Evolutionary conservation across 2,113 vertebrate genomes (phyloP), one percentile per base, ranked within the genome.

Genomic region (Gavialis gangeticus): DNA sequence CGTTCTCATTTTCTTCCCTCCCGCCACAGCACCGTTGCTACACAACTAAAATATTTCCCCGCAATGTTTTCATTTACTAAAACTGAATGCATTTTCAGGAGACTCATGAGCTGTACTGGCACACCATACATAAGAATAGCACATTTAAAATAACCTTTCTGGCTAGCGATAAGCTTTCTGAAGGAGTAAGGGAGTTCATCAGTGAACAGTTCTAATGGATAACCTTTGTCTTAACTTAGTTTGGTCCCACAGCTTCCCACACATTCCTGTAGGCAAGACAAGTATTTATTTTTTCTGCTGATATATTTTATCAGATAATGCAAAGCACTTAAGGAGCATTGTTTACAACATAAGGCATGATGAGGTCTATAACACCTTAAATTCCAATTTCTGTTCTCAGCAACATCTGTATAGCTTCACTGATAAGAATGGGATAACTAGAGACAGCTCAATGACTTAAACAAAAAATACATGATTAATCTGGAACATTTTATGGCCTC

Each of bases 21-120:
- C 1, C 6, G 2, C 1, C 4, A 6, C 2, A 11, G 11, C 25
- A 46, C 46, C 46, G 9, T 46, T 46, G 46, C 46, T 46, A 46
- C 46, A 6, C 46, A 46, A 46, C 46, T 46, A 46, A 46, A 46
- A 46, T 46, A 46, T 46, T 73, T 73, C 6, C 22, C 34, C 11
- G 6, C 34, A 24, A 58, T 63, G 3, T 12, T 88, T 79, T 63
- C 22, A 69, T 83, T 85, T 93, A 37, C 30, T 81, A 55, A 88
- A 91, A 87, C 91, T 63, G 1, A 8, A 9, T 87, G 77, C 2
- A 56, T 85, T 18, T 76, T 81, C 46, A 2, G 1, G 37, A 67
- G 88, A 93, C 66, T 97, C 82, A 60, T 91, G 19, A 67, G 12
- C 89, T 28, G 9, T 75, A 55, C 93, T 58, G 81, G 58, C 25